phyloP scores from a whole-genome alignment of 1,140 invertebrate genomes.

The Subanguina moxae region DNA sequence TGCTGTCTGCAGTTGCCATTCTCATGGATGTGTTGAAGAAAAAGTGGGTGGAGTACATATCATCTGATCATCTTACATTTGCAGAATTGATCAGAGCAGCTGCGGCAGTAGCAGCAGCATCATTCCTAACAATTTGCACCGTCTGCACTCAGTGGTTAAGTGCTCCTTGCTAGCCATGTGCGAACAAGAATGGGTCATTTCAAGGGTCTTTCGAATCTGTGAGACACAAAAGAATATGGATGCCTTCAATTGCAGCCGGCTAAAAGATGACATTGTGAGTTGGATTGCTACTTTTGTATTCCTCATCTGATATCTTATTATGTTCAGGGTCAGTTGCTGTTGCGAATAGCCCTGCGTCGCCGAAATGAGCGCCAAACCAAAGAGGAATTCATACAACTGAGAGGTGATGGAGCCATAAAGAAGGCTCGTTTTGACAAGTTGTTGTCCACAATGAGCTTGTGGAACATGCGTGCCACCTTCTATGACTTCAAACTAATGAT shows the following conservation, averaged over 20 bases:
- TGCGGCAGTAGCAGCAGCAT: too few species aligned
- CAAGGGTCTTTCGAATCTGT: conserved; percentile 43
- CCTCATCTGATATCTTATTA: neutral
- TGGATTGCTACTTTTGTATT: neutral
- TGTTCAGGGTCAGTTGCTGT: conserved; percentile 46
- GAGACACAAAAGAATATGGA: conserved; percentile 40
- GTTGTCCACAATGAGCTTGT: conserved; percentile 42
- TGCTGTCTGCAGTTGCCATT: conserved; percentile 35
- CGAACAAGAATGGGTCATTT: conserved; percentile 48
- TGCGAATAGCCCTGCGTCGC: conserved; percentile 42
- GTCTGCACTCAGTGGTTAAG: neutral
- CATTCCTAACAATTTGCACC: conserved; percentile 11
- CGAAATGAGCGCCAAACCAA: conserved; percentile 43
- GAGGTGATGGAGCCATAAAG: conserved; percentile 9
- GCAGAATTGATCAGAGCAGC: too few species aligned
- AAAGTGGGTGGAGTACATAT: conserved; percentile 1
- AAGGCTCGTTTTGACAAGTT: conserved; percentile 46
- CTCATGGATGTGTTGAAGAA: conserved; percentile 38
- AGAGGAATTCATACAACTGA: conserved; percentile 26
- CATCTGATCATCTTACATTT: too few species aligned
- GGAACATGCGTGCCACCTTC: conserved; percentile 51
- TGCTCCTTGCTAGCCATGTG: conserved; percentile 41
- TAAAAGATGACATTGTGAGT: conserved; percentile 16
- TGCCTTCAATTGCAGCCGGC: conserved; percentile 23
- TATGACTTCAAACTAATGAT: conserved; percentile 45